These are phyloP conservation scores for Myotis vivesi DNA, from an alignment of 2,797 vertebrate species.

Conservation along the genomic window DNA sequence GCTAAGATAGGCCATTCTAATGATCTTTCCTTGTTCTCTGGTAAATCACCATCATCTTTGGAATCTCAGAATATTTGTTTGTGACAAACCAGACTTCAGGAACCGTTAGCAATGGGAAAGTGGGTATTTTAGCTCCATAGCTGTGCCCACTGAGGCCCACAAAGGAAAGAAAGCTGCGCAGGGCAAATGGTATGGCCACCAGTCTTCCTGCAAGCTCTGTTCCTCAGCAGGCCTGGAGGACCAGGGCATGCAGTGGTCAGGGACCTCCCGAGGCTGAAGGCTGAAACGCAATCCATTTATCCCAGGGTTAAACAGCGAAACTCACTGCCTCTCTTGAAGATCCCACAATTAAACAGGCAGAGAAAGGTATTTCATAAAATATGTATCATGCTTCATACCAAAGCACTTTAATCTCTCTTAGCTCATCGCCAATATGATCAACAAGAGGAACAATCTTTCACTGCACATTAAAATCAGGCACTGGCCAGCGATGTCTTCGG, in stretches of 20 bases:
- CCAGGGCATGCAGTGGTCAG: neutral
- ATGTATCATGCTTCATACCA: conserved; percentile 76
- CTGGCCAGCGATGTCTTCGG: neutral
- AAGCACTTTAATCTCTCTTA: conserved; percentile 75
- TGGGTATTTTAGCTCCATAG: neutral
- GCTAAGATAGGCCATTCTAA: neutral
- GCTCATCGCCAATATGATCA: conserved; percentile 42
- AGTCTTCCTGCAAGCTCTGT: neutral
- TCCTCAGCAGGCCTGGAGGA: neutral
- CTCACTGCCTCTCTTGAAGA: conserved; percentile 43
- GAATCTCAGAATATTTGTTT: neutral
- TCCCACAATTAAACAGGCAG: conserved; percentile 80
- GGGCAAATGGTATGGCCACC: fast-evolving
- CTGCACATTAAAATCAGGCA: neutral
- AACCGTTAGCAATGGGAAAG: neutral
- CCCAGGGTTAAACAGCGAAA: conserved; percentile 48
- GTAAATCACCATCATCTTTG: neutral
- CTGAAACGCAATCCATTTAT: neutral
- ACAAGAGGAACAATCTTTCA: neutral
- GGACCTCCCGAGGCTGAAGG: neutral
- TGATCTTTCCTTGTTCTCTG: neutral
- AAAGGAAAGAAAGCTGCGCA: neutral
- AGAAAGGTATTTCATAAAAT: conserved; percentile 81
- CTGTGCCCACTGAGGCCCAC: neutral
- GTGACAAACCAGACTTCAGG: neutral